Evolutionary conservation across 2,888 invertebrate genomes (phyloP), one percentile per base, ranked within the genome.

Genomic region (Caenorhabditis sp.): DNA sequence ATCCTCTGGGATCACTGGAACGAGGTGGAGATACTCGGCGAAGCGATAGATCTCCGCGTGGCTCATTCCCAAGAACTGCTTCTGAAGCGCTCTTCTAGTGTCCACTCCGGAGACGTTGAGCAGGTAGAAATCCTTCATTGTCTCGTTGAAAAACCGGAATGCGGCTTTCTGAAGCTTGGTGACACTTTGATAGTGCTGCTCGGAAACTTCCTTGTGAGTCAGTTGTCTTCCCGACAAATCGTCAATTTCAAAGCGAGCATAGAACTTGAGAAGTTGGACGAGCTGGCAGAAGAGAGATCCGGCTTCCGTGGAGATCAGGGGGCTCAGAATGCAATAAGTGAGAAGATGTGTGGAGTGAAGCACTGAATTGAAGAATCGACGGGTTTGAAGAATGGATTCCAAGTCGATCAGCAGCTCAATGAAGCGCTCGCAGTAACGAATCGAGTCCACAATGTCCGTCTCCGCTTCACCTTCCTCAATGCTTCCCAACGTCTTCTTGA

Each of bases 61-160:
- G 86, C 67, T 85, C 86, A 89, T 86, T 13, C 74, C 60, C 15
- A 53, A 37, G 58, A 99, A 97, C 93, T 97, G 96, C 92, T 96
- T 96, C 80, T 95, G 93, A 26, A 97, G 93, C 18, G 95, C 94
- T 74, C 95, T 95, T 85, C 97, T 94, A 0, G 96, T 96, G 91
- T 99, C 97, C n/a, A 99, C 96, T 88, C 95, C 95, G 0, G 96
- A 96, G 15, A 99, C 97, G 93, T 97, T 98, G 0, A 96, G 95
- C 40, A 99, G 93, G 0, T 97, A 95, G 93, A 99, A 98, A 84
- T 95, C 94, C 55, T 95, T 94, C 70, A 98, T 87, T 13, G 74
- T 87, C 26, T 90, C 89, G 20, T 85, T 86, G 68, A 67, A 87
- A 53, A 58, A 22, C 1, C 96, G 95, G 92, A 97, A 99, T 0